Conservation (phyloP, 2,797 vertebrate species). For the Limnodromus scolopaceus region DNA sequence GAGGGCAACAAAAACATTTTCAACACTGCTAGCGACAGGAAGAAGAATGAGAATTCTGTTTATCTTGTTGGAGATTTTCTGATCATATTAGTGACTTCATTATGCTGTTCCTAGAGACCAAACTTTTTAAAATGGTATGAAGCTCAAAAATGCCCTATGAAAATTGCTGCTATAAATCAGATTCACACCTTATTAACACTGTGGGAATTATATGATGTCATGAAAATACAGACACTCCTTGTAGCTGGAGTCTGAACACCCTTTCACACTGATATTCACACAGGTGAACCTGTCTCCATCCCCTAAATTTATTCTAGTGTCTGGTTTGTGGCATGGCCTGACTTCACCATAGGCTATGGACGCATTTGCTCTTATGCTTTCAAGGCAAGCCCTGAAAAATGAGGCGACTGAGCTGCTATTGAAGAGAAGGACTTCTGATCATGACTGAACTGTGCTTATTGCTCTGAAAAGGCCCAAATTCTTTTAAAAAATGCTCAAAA, state of each 20-base stretch:
- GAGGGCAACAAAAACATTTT: slow-evolving; percentile 38
- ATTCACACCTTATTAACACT: not conserved
- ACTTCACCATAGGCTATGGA: not conserved
- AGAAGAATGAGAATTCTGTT: slow-evolving; percentile 58
- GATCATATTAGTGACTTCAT: slow-evolving; percentile 61
- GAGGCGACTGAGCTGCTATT: fast-evolving
- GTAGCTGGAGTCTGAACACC: not conserved
- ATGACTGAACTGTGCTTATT: not conserved
- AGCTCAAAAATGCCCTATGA: slow-evolving; percentile 17
- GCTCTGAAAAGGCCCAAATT: not conserved
- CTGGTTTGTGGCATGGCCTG: not conserved
- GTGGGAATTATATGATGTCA: not conserved
- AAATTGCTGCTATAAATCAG: slow-evolving; percentile 57
- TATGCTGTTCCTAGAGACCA: slow-evolving; percentile 42
- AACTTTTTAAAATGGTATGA: slow-evolving; percentile 27
- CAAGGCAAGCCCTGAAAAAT: not conserved
- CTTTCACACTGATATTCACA: not conserved
- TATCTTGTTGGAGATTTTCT: slow-evolving; percentile 58
- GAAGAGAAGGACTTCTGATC: not conserved
- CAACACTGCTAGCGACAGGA: slow-evolving; percentile 37
- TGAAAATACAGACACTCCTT: not conserved
- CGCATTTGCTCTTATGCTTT: not conserved
- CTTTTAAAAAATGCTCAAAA: not conserved
- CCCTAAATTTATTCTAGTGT: not conserved
- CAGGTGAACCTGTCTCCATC: not conserved